Base-by-base conservation (phyloP, 1,140 invertebrate species). In the Drosophila lini region DNA sequence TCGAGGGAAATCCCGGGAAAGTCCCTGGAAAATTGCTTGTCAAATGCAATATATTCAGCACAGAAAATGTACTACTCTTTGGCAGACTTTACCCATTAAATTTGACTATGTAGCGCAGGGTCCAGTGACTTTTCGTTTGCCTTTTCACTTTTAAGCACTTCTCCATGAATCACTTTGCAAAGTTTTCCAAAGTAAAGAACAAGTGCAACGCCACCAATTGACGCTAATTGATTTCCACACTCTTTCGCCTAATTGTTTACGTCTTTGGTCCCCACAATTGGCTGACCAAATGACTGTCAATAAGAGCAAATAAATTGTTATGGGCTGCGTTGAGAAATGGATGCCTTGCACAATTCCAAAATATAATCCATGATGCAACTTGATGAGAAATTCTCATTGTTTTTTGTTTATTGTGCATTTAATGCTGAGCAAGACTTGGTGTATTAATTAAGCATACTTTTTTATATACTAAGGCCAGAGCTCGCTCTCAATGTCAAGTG, bases 141-240 rank as follows among this genome's bases (percentile, higher is more conserved):
- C 79, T 88, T 64, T 80, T 45, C 34, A 52, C 34, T 36, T 45
- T 40, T 44, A 68, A 60, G 28, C 28, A n/a, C 19, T 40, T 36
- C 36, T n/a, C 28, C 15, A 22, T 61, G 52, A 62, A 55, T 55
- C 56, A 38, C 36, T 61, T 28, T 25, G 47, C 48, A 65, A 61
- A 56, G n/a, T 71, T 80, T 65, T 44, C 40, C 48, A 19, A 38
- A 32, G 36, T 36, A 59, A 75, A 82, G 47, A 60, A 44, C 61
- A 60, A 70, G 52, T 79, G 60, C 47, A 80, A 56, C 40, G 59
- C 60, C 81, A 63, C 69, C 77, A 89, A 89, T 89, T 89, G 73
- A 47, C 50, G 50, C 84, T 89, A 89, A 89, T 89, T 89, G 84
- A 65, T 84, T 84, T 89, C 76, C 57, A 63, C 79, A 88, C 79